phyloP scores from a whole-genome alignment of 2,888 invertebrate species.

The Drosophila seclusa region DNA sequence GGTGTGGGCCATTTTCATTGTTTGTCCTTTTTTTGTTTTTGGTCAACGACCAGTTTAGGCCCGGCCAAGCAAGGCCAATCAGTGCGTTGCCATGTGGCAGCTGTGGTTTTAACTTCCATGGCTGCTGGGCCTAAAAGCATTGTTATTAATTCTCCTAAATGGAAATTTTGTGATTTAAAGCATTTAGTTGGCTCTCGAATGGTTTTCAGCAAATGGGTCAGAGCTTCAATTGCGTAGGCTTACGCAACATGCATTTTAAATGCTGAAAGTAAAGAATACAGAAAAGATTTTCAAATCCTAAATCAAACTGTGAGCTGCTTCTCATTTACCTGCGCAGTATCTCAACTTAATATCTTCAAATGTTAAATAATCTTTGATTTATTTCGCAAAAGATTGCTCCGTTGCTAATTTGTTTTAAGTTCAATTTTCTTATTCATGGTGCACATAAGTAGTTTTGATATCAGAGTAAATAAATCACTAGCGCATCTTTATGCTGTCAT shows the following conservation, averaged over 20 bases:
- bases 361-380: not conserved
- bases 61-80: conserved; percentile 39
- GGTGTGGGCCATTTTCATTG: conserved; percentile 29
- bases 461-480: conserved; percentile 18
- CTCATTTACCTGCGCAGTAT: not conserved
- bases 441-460: not conserved
- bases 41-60: not conserved
- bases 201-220: not conserved
- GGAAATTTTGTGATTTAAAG: conserved; percentile 45
- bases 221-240: not conserved
- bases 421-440: not conserved
- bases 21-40: conserved; percentile 23
- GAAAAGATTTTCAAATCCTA: not conserved
- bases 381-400: not conserved
- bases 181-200: not conserved
- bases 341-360: not conserved
- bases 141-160: conserved; percentile 58
- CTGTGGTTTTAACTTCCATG: conserved; percentile 39
- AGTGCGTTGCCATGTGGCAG: conserved; percentile 45
- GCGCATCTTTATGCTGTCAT: not conserved
- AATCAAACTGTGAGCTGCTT: rapidly evolving
- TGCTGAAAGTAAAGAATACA: not conserved
- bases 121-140: conserved; percentile 27
- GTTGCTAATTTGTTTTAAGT: not conserved
- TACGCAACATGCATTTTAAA: not conserved